Conservation (phyloP, 2,113 vertebrate species). For the Micromys minutus region DNA sequence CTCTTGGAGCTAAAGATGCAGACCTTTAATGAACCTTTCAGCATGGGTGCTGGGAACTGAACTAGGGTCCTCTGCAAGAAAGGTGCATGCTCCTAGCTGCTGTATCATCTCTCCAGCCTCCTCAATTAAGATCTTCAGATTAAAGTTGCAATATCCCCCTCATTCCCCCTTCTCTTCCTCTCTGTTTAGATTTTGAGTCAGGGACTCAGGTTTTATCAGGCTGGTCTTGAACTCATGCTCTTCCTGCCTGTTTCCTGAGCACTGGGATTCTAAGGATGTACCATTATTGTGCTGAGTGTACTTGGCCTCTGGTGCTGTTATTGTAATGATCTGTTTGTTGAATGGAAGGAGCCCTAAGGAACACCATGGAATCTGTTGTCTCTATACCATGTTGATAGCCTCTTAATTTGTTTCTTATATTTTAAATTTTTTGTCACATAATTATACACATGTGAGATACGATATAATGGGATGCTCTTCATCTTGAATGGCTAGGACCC, state of each 20-base stretch:
- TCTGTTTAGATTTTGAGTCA: not conserved
- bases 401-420: not conserved
- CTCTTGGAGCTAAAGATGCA: not conserved
- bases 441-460: not conserved
- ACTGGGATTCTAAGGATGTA: not conserved
- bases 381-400: not conserved
- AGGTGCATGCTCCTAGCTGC: not conserved
- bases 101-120: not conserved
- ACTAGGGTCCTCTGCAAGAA: not conserved
- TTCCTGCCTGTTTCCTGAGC: not conserved
- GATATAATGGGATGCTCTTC: not conserved
- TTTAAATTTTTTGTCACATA: not conserved
- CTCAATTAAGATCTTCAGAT: not conserved
- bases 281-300: not conserved
- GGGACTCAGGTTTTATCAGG: not conserved
- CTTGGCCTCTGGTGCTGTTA: not conserved
- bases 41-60: not conserved
- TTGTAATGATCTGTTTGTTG: not conserved
- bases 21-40: not conserved
- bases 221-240: not conserved
- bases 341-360: not conserved
- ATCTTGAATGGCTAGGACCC: slow-evolving; percentile 29
- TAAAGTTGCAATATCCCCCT: not conserved
- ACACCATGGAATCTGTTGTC: not conserved
- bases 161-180: not conserved